Conservation (phyloP, 2,797 vertebrate species). For the Clarias platycephalus region DNA sequence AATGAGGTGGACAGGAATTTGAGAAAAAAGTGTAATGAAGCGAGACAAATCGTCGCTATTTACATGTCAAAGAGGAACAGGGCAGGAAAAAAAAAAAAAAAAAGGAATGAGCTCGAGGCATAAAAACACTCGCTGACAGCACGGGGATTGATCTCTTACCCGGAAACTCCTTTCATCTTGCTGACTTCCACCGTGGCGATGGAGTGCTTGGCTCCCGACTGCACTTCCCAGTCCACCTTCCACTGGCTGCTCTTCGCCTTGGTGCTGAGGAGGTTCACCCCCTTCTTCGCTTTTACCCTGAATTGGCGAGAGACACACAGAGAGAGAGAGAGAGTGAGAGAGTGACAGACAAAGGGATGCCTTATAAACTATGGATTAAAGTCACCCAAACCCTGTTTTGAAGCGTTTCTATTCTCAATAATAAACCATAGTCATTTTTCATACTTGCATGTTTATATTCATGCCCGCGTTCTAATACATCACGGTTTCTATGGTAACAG, state of each 20-base stretch:
- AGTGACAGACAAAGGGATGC: background rate
- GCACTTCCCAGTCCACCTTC: constrained; percentile 89
- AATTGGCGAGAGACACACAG: constrained; percentile 32
- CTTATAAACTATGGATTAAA: constrained; percentile 27
- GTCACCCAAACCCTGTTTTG: background rate
- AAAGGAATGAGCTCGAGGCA: background rate
- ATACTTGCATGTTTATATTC: background rate
- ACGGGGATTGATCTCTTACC: constrained; percentile 72
- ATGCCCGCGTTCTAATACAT: background rate
- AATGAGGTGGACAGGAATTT: background rate
- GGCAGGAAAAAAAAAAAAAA: background rate
- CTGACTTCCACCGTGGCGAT: constrained; percentile 90
- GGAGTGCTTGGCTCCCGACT: constrained; percentile 93
- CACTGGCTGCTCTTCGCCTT: constrained; percentile 87
- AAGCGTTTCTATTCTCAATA: constrained; percentile 4
- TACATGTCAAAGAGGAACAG: constrained; percentile 1
- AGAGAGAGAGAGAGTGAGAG: constrained; percentile 33
- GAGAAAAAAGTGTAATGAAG: background rate
- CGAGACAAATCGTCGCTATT: background rate
- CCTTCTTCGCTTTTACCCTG: constrained; percentile 99
- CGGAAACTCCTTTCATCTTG: constrained; percentile 75
- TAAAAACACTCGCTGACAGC: background rate
- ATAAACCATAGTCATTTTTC: background rate
- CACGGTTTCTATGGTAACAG: background rate
- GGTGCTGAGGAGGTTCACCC: constrained; percentile 90